Evolutionary conservation across 2,888 invertebrate species (phyloP).

Genomic region (Dryobotodes eremita): DNA sequence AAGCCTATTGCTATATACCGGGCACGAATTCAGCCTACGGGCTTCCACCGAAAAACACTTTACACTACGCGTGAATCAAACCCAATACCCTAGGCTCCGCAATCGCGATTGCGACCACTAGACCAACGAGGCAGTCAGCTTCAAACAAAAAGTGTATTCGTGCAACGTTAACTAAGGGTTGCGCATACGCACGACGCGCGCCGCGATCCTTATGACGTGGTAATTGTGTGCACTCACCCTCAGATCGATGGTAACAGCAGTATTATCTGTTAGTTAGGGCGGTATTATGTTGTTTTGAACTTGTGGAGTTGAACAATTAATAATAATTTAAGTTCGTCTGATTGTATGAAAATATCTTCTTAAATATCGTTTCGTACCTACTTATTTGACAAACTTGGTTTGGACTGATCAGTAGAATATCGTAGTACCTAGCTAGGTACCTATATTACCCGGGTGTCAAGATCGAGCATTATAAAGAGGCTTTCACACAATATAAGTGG

Average conservation of each 20-base stretch:
- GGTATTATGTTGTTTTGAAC: constrained; percentile 28
- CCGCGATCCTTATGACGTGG: constrained; percentile 74
- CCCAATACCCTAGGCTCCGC: too few species aligned
- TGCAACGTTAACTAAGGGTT: constrained; percentile 58
- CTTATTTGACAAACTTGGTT: too few species aligned
- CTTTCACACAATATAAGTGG: too few species aligned
- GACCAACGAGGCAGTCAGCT: background rate
- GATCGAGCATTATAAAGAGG: too few species aligned
- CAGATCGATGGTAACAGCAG: constrained; percentile 47
- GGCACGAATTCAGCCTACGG: too few species aligned
- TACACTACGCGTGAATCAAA: background rate
- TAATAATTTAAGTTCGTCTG: too few species aligned
- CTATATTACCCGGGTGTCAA: too few species aligned
- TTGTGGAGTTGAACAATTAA: background rate
- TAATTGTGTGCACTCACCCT: constrained; percentile 79
- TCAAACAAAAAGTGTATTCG: constrained; percentile 18
- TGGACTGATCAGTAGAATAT: too few species aligned
- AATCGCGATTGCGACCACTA: background rate
- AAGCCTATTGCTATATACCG: too few species aligned
- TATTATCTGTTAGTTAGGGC: constrained; percentile 36
- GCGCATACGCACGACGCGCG: constrained; percentile 74
- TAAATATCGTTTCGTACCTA: too few species aligned
- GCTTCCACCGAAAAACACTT: background rate
- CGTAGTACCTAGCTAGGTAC: too few species aligned
- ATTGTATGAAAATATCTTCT: too few species aligned